Conservation (phyloP, 2,797 vertebrate species). For the Rhinichthys osculus region DNA sequence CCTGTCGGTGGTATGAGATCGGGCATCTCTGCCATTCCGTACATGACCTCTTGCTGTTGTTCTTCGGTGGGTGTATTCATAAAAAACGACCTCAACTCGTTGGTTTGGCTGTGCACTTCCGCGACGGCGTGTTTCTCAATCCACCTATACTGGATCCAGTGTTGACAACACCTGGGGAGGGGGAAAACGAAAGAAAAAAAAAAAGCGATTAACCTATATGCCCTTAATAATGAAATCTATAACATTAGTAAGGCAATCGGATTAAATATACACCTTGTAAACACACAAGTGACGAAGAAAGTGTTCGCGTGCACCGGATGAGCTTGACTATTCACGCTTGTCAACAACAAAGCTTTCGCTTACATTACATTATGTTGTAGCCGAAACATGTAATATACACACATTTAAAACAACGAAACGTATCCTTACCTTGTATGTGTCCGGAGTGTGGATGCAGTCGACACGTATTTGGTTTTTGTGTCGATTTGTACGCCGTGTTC, state of each 20-base stretch:
- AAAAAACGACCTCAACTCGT: constrained; percentile 7
- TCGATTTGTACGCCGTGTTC: neutral
- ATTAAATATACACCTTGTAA: neutral
- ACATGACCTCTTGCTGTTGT: constrained; percentile 71
- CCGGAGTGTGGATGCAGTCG: neutral
- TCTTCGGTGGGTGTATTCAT: constrained; percentile 71
- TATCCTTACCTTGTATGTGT: constrained; percentile 27
- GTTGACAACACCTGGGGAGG: constrained; percentile 18
- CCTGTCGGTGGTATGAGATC: constrained; percentile 75
- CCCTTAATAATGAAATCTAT: too few species aligned
- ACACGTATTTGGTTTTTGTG: neutral
- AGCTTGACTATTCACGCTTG: neutral
- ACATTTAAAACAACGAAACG: neutral
- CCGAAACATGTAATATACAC: neutral
- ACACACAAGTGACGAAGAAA: neutral
- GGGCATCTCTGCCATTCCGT: constrained; percentile 78
- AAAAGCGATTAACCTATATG: neutral
- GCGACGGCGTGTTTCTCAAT: neutral
- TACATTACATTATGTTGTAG: neutral
- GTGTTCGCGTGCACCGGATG: constrained; percentile 26
- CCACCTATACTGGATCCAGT: neutral
- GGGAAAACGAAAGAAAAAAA: neutral
- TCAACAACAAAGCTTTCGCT: constrained; percentile 14
- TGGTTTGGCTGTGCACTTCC: neutral
- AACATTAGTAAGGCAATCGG: too few species aligned